Base-by-base conservation (phyloP, 2,888 invertebrate genomes). In the Epinotia brunnichana region DNA sequence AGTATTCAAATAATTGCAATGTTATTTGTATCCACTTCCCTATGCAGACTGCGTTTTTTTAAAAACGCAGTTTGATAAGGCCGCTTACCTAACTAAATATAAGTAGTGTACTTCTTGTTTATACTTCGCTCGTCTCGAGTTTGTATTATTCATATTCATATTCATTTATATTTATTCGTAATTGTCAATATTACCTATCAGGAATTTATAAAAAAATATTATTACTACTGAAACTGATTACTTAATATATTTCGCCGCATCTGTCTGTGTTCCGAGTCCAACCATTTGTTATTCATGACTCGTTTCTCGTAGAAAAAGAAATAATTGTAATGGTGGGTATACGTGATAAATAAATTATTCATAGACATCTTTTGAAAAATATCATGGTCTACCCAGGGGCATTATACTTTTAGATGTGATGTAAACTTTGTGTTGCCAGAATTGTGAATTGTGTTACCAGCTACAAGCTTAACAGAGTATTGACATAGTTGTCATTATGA, bases 241-340 rank as follows among this genome's bases (percentile, higher is more conserved):
- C n/a, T n/a, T n/a, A n/a, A n/a, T n/a, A n/a, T n/a, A 63, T 73
- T 73, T 73, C 68, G 51, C 68, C 62, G 69, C 57, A 51, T 68
- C 61, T 62, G 60, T 39, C 48, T 79, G 82, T 79, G 82, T 80
- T 78, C 81, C 83, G 81, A 80, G 77, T 72, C 77, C 73, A 66
- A 67, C 73, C 67, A 77, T 79, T 90, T 90, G 80, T 86, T 88
- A 90, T 90, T 90, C 90, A 86, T 83, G 77, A 84, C 84, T 82
- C 83, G 87, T 88, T 87, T 83, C 85, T 87, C 85, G 86, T 85
- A 83, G 85, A 88, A 90, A 73, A 89, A 89, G 88, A 89, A 90
- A 89, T 90, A 88, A 89, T 91, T 90, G 87, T 90, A 88, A 90
- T 89, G 86, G 87, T 87, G 87, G 87, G 89, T 88, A 88, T 89